Evolutionary conservation across 2,797 vertebrate genomes (phyloP), one percentile per base, ranked within the genome.

Genomic region (Mus caroli): DNA sequence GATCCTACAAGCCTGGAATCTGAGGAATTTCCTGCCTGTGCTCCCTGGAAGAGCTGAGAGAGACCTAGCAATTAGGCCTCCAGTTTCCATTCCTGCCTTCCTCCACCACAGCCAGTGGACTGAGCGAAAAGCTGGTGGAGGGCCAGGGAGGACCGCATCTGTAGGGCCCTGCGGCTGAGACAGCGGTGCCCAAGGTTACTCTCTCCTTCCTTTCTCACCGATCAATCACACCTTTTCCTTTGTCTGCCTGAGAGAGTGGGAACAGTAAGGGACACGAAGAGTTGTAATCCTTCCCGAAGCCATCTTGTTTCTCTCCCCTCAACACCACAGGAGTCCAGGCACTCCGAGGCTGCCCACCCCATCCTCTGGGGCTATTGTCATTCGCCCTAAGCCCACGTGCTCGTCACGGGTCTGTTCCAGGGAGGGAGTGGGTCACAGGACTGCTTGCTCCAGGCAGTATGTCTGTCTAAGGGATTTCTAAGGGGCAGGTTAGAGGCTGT

Each of bases 1-100:
- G 98, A 99, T 98, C 98, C 98, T 97, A 98, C 97, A 91, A 95
- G 98, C 97, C 98, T 98, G 98, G 98, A 99, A 99, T 99, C 97
- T 97, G 96, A 98, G 98, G 98, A 98, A 98, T 99, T 98, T 99
- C 98, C 98, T 99, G 98, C 98, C 97, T 62, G 94, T 86, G 98
- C 98, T 98, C 98, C 97, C 96, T 97, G 98, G 97, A 98, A 98
- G 98, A 96, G 19, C 94, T 64, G 97, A 97, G 97, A 96, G 96
- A 97, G 97, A 94, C 95, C 96, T 93, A 95, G 94, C 97, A 98
- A 97, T 97, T 98, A 98, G 94, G 97, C 97, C 97, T 90, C 94
- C 89, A 96, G 93, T 95, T 97, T 96, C 97, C 97, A 96, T 90
- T 95, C 96, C 97, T 37, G 97, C 94, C 92, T 97, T 86, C 91